A percentile compares a stretch with the other conserved stretches of the same genome.
Conservation (phyloP, 2,113 vertebrate genomes). For the Glareola pratincola region DNA sequence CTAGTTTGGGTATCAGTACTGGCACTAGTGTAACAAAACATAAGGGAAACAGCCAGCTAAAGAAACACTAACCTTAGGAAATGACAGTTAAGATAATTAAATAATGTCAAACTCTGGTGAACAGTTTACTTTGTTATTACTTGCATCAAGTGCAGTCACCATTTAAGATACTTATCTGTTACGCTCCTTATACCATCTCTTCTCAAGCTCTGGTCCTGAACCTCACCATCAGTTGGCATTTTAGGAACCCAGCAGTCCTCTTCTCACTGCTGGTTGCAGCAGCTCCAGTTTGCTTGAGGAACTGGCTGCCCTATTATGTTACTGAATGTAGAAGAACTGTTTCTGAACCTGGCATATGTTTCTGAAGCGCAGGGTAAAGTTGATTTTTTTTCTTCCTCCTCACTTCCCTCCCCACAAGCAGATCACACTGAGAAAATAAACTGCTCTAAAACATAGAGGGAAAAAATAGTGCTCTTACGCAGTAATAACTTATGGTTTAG, state of each 20-base stretch:
- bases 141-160: background rate
- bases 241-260: background rate
- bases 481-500: slow-evolving; percentile 14
- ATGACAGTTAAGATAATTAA: background rate
- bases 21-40: background rate
- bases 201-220: background rate
- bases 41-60: background rate
- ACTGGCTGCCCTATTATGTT: background rate
- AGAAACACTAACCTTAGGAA: background rate
- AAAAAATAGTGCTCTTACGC: background rate
- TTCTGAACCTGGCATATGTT: background rate
- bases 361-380: background rate
- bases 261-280: background rate
- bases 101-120: background rate
- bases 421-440: slow-evolving; percentile 38
- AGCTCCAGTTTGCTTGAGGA: background rate
- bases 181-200: background rate
- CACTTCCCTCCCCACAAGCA: background rate
- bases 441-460: background rate
- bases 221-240: background rate
- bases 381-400: background rate
- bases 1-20: background rate
- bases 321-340: background rate
- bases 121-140: background rate
- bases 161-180: background rate